phyloP scores from a whole-genome alignment of 2,113 vertebrate genomes.

The Orthonyx spaldingii region DNA sequence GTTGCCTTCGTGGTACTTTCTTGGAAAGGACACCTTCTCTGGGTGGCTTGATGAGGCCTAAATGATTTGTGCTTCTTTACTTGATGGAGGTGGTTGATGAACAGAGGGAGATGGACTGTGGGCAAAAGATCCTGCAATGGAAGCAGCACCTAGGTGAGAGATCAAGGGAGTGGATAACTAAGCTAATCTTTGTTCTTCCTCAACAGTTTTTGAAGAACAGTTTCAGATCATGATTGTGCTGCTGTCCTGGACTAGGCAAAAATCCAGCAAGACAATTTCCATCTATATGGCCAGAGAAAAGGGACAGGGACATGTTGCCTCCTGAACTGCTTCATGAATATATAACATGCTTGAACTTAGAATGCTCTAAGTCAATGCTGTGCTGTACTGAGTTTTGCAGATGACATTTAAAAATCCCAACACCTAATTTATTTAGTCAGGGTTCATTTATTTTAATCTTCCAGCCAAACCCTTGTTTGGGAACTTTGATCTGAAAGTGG shows the following conservation, averaged over 20 bases:
- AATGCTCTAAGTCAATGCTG: neutral
- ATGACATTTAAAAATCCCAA: conserved; percentile 2
- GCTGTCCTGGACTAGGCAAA: neutral
- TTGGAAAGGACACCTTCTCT: neutral
- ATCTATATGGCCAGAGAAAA: neutral
- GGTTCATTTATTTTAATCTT: conserved; percentile 47
- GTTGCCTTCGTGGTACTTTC: neutral
- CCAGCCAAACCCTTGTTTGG: neutral
- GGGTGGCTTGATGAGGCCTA: neutral
- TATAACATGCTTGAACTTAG: neutral
- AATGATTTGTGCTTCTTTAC: neutral
- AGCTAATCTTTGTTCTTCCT: neutral
- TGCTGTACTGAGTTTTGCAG: neutral
- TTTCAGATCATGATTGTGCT: neutral
- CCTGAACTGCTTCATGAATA: neutral
- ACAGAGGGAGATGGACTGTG: too few relatives aligned
- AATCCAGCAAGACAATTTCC: neutral
- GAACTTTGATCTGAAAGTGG: conserved; percentile 29
- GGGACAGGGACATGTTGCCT: neutral
- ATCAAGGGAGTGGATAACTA: too few relatives aligned
- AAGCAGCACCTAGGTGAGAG: neutral
- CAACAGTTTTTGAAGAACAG: neutral
- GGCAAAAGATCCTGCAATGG: neutral
- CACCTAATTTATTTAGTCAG: conserved; percentile 32
- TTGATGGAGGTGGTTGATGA: neutral